phyloP scores from a whole-genome alignment of 2,113 vertebrate genomes.

The Aegypius monachus region DNA sequence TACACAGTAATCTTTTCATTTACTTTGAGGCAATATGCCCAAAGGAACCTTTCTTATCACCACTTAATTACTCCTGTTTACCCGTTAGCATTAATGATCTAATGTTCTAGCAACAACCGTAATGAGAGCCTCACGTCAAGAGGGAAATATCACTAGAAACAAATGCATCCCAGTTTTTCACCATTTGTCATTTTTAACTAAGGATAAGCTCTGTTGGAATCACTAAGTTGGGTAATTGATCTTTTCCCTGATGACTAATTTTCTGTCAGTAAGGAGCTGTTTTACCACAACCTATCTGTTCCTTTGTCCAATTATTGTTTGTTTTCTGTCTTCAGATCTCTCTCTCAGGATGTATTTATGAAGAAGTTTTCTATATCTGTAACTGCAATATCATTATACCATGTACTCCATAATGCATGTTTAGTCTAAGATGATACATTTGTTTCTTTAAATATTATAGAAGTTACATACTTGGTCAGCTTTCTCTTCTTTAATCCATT shows the following conservation, averaged over 20 bases:
- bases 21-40: slow-evolving; percentile 44
- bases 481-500: slow-evolving; percentile 97
- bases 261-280: background rate
- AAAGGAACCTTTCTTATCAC: slow-evolving; percentile 50
- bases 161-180: background rate
- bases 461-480: slow-evolving; percentile 86
- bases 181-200: slow-evolving; percentile 38
- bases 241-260: slow-evolving; percentile 5
- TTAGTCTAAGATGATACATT: background rate
- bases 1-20: slow-evolving; percentile 29
- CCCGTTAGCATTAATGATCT: slow-evolving; percentile 39
- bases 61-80: slow-evolving; percentile 63
- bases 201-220: background rate
- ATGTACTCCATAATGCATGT: background rate
- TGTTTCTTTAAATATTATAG: background rate
- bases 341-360: background rate
- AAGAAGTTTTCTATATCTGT: background rate
- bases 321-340: background rate
- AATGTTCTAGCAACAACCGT: background rate
- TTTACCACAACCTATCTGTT: background rate
- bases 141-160: slow-evolving; percentile 8
- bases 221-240: slow-evolving; percentile 26
- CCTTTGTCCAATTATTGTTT: background rate
- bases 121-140: slow-evolving; percentile 1
- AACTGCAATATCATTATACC: background rate